These are phyloP conservation scores for Gnathonemus longibarbis DNA, from an alignment of 2,113 vertebrate genomes.

Conservation along the genomic window DNA sequence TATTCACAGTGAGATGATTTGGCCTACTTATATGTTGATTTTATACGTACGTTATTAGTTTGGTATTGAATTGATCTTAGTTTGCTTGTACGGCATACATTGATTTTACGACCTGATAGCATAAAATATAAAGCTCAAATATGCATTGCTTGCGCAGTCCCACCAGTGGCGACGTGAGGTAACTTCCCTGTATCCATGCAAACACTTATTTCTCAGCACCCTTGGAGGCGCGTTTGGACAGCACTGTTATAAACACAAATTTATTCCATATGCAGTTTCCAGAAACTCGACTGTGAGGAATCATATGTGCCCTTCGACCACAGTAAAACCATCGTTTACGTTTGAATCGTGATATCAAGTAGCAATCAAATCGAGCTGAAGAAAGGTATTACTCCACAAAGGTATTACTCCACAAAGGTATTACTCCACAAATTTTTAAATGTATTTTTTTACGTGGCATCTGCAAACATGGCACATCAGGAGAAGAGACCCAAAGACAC, in stretches of 20 bases:
- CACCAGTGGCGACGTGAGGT: background rate
- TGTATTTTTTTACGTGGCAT: background rate
- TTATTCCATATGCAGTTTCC: background rate
- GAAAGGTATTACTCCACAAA: background rate
- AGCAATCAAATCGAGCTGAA: background rate
- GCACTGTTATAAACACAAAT: background rate
- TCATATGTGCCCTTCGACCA: background rate
- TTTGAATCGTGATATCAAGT: background rate
- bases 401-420: background rate
- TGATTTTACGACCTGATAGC: background rate
- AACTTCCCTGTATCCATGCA: background rate
- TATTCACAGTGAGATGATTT: background rate
- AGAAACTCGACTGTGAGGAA: background rate
- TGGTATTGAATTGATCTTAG: background rate
- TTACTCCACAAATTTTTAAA: background rate
- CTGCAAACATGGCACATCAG: background rate
- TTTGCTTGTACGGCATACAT: background rate
- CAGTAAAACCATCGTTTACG: background rate
- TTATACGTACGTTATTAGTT: background rate
- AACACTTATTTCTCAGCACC: background rate
- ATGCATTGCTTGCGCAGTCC: background rate
- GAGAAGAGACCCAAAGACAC: background rate
- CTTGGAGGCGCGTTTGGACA: background rate
- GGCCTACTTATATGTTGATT: background rate
- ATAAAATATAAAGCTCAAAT: background rate